Base-by-base conservation (phyloP, 2,888 invertebrate genomes). In the Apocheima hispidaria region DNA sequence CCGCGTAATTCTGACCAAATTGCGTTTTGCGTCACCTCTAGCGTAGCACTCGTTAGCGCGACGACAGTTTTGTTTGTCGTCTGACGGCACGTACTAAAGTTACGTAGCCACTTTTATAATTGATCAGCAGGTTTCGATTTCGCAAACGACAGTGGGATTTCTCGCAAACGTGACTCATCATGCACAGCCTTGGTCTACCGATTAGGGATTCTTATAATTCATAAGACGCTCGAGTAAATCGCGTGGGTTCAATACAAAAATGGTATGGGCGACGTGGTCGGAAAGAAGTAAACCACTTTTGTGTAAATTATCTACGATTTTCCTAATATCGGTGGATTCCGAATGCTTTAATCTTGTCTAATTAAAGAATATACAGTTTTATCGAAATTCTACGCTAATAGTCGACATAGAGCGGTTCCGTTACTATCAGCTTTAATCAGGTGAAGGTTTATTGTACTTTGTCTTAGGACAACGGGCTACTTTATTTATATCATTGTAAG, bases 1-100 rank as follows among this genome's bases (percentile, higher is more conserved):
- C 79, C 82, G 83, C 83, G 85, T 84, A 85, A 86, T 86, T 86
- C 82, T 82, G 82, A 79, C 82, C 83, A 88, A 89, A 89, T 82
- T 73, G 65, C 72, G 71, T 71, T 90, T 61, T 90, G 84, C 90
- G 77, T 86, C 85, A 90, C 65, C 69, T 72, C 73, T 75, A 30
- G 30, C 78, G 81, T 77, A 82, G 78, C 65, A 71, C 52, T 69
- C 66, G 78, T 87, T 87, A 87, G 57, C 18, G 51, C 65, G 55
- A 57, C 50, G 63, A 66, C 60, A 67, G 60, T 68, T 66, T 57
- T 58, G 60, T 50, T 41, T 38, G 54, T 52, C 53, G 46, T 40
- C 33, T 49, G 57, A 48, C 46, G 56, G 62, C 61, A 68, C 54
- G 62, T 61, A 60, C 57, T 40, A 52, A n/a, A 20, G 23, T 68